A percentile compares a stretch with the other conserved stretches of the same genome.
Evolutionary conservation across 2,888 invertebrate species (phyloP).

Genomic region (Ochlodes sylvanus): DNA sequence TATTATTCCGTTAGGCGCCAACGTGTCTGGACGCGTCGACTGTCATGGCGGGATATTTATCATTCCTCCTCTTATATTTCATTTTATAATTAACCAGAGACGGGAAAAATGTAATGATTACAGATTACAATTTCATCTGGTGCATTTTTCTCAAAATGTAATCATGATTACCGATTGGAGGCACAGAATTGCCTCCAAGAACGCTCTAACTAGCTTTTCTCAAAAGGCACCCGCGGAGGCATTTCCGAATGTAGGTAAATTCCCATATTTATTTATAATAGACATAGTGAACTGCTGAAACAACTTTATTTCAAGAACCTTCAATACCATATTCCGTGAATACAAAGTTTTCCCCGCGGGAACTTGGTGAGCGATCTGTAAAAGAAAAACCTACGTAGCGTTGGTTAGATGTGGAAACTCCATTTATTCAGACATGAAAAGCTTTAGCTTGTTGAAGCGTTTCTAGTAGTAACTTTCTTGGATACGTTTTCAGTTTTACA

Average conservation of each 20-base stretch:
- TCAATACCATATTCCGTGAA: constrained; percentile 31
- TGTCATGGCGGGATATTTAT: constrained; percentile 35
- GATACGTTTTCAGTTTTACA: neutral
- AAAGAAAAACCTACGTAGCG: constrained; percentile 6
- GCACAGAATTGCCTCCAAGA: too few relatives aligned
- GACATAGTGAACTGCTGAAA: constrained; percentile 34
- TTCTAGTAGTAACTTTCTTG: neutral
- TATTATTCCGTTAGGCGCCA: constrained; percentile 38
- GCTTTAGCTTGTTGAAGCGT: constrained; percentile 9
- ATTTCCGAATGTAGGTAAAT: too few relatives aligned
- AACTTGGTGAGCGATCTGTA: constrained; percentile 10
- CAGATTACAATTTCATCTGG: too few relatives aligned
- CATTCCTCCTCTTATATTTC: constrained; percentile 38
- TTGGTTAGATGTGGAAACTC: constrained; percentile 1
- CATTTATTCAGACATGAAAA: constrained; percentile 10
- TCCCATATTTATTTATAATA: too few relatives aligned
- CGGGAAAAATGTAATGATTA: too few relatives aligned
- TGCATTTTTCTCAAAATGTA: too few relatives aligned
- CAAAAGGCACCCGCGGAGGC: too few relatives aligned
- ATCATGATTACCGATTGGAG: too few relatives aligned
- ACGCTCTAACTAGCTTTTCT: too few relatives aligned
- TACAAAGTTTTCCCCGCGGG: constrained; percentile 33
- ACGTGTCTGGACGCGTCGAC: constrained; percentile 37
- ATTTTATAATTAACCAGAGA: too few relatives aligned
- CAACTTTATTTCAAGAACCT: constrained; percentile 13